Evolutionary conservation across 2,797 vertebrate species (phyloP).

Genomic region (Ctenopoma multispine): DNA sequence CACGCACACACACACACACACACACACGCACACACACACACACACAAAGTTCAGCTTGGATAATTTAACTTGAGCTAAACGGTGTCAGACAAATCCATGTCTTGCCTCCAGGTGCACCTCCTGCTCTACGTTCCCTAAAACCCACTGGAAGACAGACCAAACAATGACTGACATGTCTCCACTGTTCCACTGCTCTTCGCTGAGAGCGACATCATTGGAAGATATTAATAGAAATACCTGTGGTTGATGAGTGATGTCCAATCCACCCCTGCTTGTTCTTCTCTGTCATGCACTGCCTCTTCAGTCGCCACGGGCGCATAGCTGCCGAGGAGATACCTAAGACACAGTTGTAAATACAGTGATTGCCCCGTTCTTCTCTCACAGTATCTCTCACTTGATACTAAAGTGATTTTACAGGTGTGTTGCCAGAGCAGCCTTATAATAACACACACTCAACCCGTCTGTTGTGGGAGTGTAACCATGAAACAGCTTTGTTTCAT

Average conservation of each 20-base stretch:
- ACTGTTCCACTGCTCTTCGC: constrained; percentile 57
- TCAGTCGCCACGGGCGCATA: constrained; percentile 56
- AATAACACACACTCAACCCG: constrained; percentile 49
- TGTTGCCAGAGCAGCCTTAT: constrained; percentile 52
- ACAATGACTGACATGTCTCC: constrained; percentile 81
- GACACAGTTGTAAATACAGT: constrained; percentile 68
- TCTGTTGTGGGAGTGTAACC: constrained; percentile 22
- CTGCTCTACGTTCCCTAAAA: constrained; percentile 68
- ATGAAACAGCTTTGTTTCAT: constrained; percentile 9
- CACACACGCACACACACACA: constrained; percentile 8
- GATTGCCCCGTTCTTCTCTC: constrained; percentile 24
- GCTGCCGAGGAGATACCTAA: constrained; percentile 58
- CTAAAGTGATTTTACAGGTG: constrained; percentile 62
- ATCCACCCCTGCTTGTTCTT: constrained; percentile 55
- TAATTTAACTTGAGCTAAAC: constrained; percentile 41
- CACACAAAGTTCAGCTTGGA: constrained; percentile 40
- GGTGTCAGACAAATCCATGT: constrained; percentile 58
- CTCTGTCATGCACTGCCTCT: constrained; percentile 62
- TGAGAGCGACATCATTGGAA: constrained; percentile 59
- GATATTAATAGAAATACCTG: constrained; percentile 86
- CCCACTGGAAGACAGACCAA: constrained; percentile 64
- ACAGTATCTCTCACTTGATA: no score
- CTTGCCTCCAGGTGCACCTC: constrained; percentile 61
- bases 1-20: constrained; percentile 31
- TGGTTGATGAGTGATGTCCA: constrained; percentile 78